Evolutionary conservation across 2,888 invertebrate species (phyloP).

Genomic region (Scaptodrosophila latifasciaeformis): DNA sequence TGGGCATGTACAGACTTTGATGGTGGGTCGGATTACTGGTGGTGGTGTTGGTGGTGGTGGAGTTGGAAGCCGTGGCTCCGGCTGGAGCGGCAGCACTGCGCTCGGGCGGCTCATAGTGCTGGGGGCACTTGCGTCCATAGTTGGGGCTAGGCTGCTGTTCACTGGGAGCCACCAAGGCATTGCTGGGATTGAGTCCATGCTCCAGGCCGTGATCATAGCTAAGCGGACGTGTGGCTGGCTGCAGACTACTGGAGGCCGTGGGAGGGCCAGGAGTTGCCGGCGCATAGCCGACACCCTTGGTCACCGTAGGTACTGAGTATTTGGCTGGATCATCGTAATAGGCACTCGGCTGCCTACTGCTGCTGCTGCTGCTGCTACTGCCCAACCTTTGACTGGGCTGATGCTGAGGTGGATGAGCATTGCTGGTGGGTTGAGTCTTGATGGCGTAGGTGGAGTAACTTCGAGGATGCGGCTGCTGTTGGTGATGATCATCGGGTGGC

Average conservation of each 20-base stretch:
- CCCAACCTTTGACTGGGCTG: neutral
- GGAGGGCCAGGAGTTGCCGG: constrained; percentile 12
- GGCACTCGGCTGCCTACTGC: constrained; percentile 15
- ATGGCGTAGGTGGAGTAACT: too few relatives aligned
- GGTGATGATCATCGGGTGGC: constrained; percentile 43
- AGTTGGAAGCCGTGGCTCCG: constrained; percentile 8
- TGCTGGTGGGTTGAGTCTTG: too few relatives aligned
- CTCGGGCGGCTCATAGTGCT: constrained; percentile 56
- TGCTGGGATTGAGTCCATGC: constrained; percentile 66
- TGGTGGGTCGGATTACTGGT: constrained; percentile 32
- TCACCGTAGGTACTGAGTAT: constrained; percentile 32
- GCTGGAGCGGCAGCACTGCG: constrained; percentile 33
- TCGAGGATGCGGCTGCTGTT: constrained; percentile 1
- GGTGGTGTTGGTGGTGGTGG: constrained; percentile 4
- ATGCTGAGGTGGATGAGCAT: too few relatives aligned
- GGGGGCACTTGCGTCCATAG: constrained; percentile 68
- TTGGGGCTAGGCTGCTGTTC: constrained; percentile 70
- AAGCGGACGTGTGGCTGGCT: neutral
- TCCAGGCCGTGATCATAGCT: constrained; percentile 41
- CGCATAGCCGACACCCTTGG: constrained; percentile 31
- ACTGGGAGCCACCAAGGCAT: constrained; percentile 46
- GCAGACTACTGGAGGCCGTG: constrained; percentile 4
- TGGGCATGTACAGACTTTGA: constrained; percentile 65
- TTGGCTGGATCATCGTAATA: constrained; percentile 49
- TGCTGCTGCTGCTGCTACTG: constrained; percentile 11